phyloP scores from a whole-genome alignment of 2,113 vertebrate genomes.

The Alaudala cheleensis region DNA sequence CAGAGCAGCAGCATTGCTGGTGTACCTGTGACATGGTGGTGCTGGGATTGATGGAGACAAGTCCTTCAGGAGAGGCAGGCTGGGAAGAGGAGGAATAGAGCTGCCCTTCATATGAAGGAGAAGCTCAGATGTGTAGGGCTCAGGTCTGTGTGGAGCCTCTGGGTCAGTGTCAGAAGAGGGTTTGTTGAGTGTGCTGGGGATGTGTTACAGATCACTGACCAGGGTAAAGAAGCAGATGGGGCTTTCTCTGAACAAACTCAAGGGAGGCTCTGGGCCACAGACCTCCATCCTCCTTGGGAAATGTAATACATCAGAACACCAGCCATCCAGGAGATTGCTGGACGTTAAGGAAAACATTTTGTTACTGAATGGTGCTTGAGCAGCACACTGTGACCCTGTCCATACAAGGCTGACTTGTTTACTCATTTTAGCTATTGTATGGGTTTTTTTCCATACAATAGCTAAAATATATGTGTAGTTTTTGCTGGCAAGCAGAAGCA shows the following conservation, averaged over 20 bases:
- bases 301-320: neutral
- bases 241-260: neutral
- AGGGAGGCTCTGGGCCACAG: neutral
- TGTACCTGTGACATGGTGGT: neutral
- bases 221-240: neutral
- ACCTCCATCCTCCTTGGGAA: neutral
- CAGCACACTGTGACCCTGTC: neutral
- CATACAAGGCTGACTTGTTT: neutral
- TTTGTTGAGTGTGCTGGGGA: neutral
- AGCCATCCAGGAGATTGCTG: neutral
- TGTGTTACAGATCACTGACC: neutral
- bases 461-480: neutral
- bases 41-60: rapidly evolving
- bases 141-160: rapidly evolving
- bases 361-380: neutral
- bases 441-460: neutral
- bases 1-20: neutral
- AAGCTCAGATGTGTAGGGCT: neutral
- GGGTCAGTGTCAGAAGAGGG: neutral
- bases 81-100: neutral
- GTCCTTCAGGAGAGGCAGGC: neutral
- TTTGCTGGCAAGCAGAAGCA: neutral
- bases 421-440: neutral
- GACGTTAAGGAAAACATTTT: neutral
- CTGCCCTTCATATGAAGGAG: neutral